phyloP scores from a whole-genome alignment of 2,113 vertebrate species.

The Baryphthengus martii region DNA sequence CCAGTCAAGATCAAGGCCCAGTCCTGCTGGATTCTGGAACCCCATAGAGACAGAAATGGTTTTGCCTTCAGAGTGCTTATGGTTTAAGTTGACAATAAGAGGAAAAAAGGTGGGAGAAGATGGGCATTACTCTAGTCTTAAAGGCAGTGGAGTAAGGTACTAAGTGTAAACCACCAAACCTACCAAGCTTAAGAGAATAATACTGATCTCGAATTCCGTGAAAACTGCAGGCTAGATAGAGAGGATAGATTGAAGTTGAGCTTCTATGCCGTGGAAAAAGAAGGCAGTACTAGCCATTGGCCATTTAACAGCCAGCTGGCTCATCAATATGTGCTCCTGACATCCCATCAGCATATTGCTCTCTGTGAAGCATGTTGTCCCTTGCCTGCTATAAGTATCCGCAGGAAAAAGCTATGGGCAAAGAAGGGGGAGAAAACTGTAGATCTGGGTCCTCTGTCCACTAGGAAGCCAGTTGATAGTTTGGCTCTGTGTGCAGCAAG shows the following conservation, averaged over 20 bases:
- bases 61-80: background rate
- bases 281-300: background rate
- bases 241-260: background rate
- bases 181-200: background rate
- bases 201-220: background rate
- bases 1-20: background rate
- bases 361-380: background rate
- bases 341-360: background rate
- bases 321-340: background rate
- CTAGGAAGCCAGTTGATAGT: background rate
- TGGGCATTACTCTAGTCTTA: background rate
- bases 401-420: background rate
- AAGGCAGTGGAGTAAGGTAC: background rate
- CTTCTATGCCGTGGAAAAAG: background rate
- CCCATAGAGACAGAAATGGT: background rate
- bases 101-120: background rate
- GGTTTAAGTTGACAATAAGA: background rate
- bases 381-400: background rate
- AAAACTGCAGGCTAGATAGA: background rate
- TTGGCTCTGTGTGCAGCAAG: background rate
- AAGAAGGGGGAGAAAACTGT: background rate
- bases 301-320: background rate
- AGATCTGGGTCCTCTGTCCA: background rate
- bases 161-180: background rate
- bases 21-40: background rate